Percentiles rank a stretch among this genome's conserved stretches.
Evolutionary conservation across 2,797 vertebrate species (phyloP).

Genomic region (Pagetopsis macropterus): DNA sequence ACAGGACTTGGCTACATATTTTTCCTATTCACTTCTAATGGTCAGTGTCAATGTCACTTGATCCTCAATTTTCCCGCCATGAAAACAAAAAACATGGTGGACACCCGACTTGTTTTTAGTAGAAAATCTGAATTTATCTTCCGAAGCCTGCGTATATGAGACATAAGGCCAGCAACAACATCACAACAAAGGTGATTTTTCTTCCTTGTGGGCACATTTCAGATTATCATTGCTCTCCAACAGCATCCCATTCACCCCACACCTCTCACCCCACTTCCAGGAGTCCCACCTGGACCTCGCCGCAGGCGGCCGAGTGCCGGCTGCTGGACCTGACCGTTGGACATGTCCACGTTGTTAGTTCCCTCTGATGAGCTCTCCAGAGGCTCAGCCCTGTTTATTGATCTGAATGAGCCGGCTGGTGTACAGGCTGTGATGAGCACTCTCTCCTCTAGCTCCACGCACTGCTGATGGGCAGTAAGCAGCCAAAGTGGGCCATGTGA

Average conservation of each 20-base stretch:
- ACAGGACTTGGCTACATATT: no score
- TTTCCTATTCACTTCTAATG: no score
- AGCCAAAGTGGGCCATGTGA: constrained; percentile 64
- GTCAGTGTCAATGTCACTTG: no score
- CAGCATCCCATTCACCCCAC: background rate
- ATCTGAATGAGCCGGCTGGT: constrained; percentile 26
- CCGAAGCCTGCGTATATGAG: no score
- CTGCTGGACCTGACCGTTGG: constrained; percentile 39
- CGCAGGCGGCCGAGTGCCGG: constrained; percentile 1
- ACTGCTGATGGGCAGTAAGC: constrained; percentile 62
- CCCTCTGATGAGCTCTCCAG: constrained; percentile 37
- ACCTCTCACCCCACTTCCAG: background rate
- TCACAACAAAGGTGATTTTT: background rate
- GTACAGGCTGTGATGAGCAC: constrained; percentile 59
- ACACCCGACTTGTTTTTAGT: no score
- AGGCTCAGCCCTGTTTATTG: constrained; percentile 50
- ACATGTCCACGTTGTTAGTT: constrained; percentile 46
- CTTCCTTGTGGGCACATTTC: background rate
- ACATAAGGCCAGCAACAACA: no score
- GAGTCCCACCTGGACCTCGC: constrained; percentile 9
- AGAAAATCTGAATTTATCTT: no score
- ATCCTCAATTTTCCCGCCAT: no score
- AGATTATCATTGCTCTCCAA: background rate
- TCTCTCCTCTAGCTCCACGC: constrained; percentile 54
- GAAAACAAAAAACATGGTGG: no score